Conservation (phyloP, 2,797 vertebrate species). For the Sciurus carolinensis region DNA sequence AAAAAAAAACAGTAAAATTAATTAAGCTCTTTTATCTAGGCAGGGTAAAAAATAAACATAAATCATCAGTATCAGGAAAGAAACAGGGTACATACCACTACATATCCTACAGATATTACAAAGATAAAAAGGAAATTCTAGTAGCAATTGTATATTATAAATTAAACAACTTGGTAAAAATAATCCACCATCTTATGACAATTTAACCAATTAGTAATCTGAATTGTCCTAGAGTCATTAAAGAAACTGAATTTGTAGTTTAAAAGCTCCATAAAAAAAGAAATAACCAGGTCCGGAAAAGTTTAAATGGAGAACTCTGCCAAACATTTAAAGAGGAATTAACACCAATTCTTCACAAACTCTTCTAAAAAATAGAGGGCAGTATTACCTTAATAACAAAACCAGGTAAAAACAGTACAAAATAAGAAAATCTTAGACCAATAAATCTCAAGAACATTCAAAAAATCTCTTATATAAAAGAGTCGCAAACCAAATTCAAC, state of each 20-base stretch:
- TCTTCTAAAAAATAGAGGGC: neutral
- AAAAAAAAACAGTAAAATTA: constrained; percentile 58
- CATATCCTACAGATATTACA: neutral
- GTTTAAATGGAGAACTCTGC: constrained; percentile 33
- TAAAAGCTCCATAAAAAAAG: neutral
- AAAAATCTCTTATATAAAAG: constrained; percentile 34
- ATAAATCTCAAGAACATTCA: neutral
- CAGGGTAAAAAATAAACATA: constrained; percentile 38
- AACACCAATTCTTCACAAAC: neutral
- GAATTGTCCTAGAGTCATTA: constrained; percentile 40
- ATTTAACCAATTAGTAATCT: constrained; percentile 30
- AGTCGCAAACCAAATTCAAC: constrained; percentile 16
- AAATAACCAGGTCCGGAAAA: neutral
- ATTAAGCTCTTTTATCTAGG: constrained; percentile 26
- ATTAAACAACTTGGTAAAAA: constrained; percentile 39
- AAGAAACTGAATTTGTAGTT: neutral
- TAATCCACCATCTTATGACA: neutral
- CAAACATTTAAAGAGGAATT: constrained; percentile 53
- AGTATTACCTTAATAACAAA: constrained; percentile 12
- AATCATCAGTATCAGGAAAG: constrained; percentile 25
- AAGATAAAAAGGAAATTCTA: constrained; percentile 37
- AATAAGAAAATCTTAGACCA: neutral
- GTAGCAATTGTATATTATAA: constrained; percentile 28
- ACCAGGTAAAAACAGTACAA: neutral
- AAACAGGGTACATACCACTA: neutral